Evolutionary conservation across 23 tunicate genomes (phyloP), one percentile per base, ranked within the genome.

Genomic region (Ascidia mentula): DNA sequence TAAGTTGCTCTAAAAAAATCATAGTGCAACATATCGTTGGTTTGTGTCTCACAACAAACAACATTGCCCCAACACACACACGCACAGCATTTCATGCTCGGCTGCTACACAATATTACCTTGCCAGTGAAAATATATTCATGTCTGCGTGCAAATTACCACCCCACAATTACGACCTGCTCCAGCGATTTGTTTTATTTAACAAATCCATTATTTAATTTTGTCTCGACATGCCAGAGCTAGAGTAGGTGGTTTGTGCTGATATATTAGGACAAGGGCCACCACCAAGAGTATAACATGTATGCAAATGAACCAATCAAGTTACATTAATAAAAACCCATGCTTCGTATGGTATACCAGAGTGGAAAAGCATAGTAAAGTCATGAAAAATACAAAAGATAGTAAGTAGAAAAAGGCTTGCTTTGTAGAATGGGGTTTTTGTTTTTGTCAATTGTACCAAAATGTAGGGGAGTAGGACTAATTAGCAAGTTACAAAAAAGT

Each of bases 271-370:
- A 42, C 12, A 42, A 12, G 7, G 24, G 2, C 13, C 65, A 28
- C 65, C 4, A 53, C 13, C 13, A 28, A 53, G 28, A 53, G n/a
- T n/a, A n/a, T n/a, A 26, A 53, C 28, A 53, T 53, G 53, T 18
- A 73, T 18, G 70, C 83, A 79, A 60, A 59, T 79, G 83, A 79
- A 79, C 60, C 37, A 46, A 74, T 74, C 38, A 53, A 9, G 38
- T 3, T 5, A 65, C 83, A 79, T 79, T 79, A 60, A 65, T 79
- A 79, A 79, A n/a, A 78, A 60, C 83, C 74, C 83, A 79, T 79
- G 83, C 83, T 79, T 6, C 40, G 30, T 5, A 30, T 30, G 12
- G 65, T 60, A 31, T 34, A 6, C 45, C 18, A 53, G 82, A 74
- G n/a, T 22, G 46, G 34, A 32, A 31, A 30, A 18, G 20, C 22